Base-by-base conservation (phyloP, 2,888 invertebrate genomes). In the Cataglyphis albicans region DNA sequence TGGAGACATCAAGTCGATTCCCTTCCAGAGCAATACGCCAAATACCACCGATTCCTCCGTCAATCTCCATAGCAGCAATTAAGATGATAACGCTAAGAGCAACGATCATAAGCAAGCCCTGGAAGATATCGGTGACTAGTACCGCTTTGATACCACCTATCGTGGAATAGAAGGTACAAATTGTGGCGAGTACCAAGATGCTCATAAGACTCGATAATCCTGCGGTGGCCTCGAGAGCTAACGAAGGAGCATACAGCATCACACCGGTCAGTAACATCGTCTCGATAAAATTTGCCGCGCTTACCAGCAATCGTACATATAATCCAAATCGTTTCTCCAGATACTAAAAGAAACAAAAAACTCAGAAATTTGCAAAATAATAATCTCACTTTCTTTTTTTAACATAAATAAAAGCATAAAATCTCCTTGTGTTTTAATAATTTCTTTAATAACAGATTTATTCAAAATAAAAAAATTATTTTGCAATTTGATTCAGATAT, bases 101-200 rank as follows among this genome's bases (percentile, higher is more conserved):
- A 4, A 96, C 96, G 93, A 98, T 98, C 98, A 98, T 98, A 4
- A 98, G 95, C 2, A 97, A 84, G 0, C 98, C 98, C 92, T 98
- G 98, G 88, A 98, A 97, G 0, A 98, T 96, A 93, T 98, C 98
- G 0, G 98, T 98, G 89, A 98, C 96, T 74, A 98, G 95, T 0
- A 98, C 98, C 1, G 98, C 98, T 94, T 98, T 98, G 97, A 98
- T 98, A 29, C 98, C 98, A 35, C 98, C 98, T 87, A 98, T 95
- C 0, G 97, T 97, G 0, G 98, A 98, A 93, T 98, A 98, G 93
- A 98, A 97, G 0, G 98, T 98, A 93, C 98, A 98, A 10, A 97
- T 98, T 65, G 97, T 91, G 4, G 96, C 96, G 76, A 96, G 95
- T 18, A 94, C 83, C 9, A 95, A 82, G 83, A 96, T 95, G 64